Evolutionary conservation across 2,888 invertebrate genomes (phyloP).

Genomic region (Pheosia gnoma): DNA sequence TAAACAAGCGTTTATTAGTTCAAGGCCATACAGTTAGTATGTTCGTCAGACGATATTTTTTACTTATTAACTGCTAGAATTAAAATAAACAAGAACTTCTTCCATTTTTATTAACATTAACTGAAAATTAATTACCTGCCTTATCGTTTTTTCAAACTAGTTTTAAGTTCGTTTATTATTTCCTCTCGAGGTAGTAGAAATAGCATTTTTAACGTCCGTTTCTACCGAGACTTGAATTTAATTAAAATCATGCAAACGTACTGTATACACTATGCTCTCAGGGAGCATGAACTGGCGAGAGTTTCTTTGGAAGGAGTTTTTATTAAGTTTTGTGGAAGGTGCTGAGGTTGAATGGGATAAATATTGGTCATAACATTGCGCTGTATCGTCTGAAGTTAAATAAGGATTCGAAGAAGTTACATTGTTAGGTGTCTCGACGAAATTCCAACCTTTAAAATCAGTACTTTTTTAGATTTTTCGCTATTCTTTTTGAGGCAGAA

Average conservation of each 20-base stretch:
- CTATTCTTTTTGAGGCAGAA: background rate
- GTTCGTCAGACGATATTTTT: background rate
- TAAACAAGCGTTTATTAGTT: no score
- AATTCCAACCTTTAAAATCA: slow-evolving; percentile 6
- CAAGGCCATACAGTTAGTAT: background rate
- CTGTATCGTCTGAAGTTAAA: slow-evolving; percentile 40
- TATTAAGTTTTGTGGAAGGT: slow-evolving; percentile 54
- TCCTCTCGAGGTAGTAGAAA: slow-evolving; percentile 11
- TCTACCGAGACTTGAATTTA: slow-evolving; percentile 35
- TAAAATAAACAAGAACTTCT: no score
- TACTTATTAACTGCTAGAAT: no score
- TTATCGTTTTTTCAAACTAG: slow-evolving; percentile 28
- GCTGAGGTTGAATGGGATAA: slow-evolving; percentile 49
- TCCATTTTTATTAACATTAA: background rate
- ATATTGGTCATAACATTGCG: slow-evolving; percentile 42
- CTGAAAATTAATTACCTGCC: slow-evolving; percentile 5
- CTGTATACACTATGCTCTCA: slow-evolving; percentile 28
- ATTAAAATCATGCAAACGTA: slow-evolving; percentile 69
- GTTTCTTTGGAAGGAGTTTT: slow-evolving; percentile 46
- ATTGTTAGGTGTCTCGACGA: slow-evolving; percentile 17
- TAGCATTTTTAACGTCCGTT: background rate
- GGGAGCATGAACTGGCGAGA: slow-evolving; percentile 34
- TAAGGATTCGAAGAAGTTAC: slow-evolving; percentile 28
- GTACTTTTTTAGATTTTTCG: background rate
- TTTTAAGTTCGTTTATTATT: slow-evolving; percentile 15